Conservation (phyloP, 2,113 vertebrate genomes). For the Carassius carassius region DNA sequence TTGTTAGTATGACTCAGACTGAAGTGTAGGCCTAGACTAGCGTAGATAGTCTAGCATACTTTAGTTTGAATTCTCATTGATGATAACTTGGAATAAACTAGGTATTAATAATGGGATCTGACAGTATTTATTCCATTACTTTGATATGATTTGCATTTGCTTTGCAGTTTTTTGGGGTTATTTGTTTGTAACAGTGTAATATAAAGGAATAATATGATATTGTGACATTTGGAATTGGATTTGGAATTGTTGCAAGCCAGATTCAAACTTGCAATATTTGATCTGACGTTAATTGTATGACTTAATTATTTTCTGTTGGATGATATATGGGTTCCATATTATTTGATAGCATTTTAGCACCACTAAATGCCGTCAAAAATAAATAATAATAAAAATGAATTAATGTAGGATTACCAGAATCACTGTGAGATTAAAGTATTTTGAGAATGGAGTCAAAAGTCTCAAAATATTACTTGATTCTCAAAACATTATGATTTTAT, state of each 20-base stretch:
- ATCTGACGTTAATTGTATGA: neutral
- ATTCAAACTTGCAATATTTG: neutral
- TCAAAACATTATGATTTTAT: no score
- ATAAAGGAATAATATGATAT: neutral
- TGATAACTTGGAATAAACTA: neutral
- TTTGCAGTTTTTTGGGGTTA: neutral
- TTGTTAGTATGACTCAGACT: neutral
- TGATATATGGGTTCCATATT: neutral
- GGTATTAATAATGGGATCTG: neutral
- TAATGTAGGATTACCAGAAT: no score
- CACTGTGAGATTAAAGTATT: no score
- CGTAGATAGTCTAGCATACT: neutral
- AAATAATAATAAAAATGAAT: neutral
- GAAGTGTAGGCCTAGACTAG: neutral
- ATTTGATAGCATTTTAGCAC: neutral
- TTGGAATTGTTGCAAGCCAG: neutral
- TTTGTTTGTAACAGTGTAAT: neutral
- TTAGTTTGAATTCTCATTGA: neutral
- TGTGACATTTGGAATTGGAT: neutral
- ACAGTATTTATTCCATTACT: neutral
- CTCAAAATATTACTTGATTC: no score
- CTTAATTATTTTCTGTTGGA: neutral
- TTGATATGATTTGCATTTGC: neutral
- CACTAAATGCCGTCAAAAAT: neutral
- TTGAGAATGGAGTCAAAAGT: no score